A percentile compares a stretch with the other conserved stretches of the same genome.
These are phyloP conservation scores for Thalassophryne amazonica DNA, from an alignment of 2,797 vertebrate genomes.

Conservation along the genomic window DNA sequence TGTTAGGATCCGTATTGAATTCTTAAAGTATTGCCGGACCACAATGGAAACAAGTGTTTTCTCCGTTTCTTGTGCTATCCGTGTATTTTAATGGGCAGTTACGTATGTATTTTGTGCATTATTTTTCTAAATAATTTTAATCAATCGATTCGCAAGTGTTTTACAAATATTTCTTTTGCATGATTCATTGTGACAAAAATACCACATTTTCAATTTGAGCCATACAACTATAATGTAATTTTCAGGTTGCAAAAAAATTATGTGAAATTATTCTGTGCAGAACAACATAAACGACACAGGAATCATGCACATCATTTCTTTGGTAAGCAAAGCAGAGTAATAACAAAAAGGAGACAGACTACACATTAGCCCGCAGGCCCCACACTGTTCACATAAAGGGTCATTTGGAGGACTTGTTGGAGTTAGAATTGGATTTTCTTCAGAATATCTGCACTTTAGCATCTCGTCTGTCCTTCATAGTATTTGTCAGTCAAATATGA, in stretches of 20 bases:
- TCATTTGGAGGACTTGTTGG: constrained; percentile 82
- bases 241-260: no score
- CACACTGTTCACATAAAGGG: constrained; percentile 82
- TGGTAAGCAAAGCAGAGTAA: constrained; percentile 61
- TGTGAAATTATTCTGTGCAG: no score
- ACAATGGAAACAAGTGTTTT: no score
- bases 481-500: constrained; percentile 61
- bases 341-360: constrained; percentile 63
- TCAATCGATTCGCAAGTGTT: no score
- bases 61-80: no score
- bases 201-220: neutral
- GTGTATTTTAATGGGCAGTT: no score
- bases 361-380: constrained; percentile 77
- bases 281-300: neutral
- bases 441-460: constrained; percentile 82
- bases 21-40: no score
- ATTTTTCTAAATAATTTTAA: no score
- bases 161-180: no score
- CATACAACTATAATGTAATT: no score
- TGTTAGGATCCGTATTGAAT: no score
- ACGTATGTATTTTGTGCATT: no score
- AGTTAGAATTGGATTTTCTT: constrained; percentile 85
- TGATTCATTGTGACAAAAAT: neutral
- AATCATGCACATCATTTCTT: constrained; percentile 39
- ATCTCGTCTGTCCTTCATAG: constrained; percentile 35